Evolutionary conservation across 1,140 invertebrate species (phyloP), one percentile per base, ranked within the genome.

Genomic region (Zaprionus kolodkinae): DNA sequence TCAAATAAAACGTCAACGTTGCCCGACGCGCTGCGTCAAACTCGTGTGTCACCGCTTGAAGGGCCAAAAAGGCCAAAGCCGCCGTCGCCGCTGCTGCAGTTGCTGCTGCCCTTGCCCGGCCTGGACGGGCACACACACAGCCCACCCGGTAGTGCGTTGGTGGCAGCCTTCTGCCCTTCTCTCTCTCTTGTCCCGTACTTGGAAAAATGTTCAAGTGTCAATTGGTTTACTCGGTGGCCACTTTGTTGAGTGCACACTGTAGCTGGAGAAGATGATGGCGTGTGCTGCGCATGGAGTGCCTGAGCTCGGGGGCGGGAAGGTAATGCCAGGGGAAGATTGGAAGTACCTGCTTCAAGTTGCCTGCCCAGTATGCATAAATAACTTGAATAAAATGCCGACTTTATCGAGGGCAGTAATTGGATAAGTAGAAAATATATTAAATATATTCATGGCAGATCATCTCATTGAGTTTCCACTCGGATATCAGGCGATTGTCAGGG

Each of bases 1-100:
- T 88, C 84, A 88, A 88, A 88, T 88, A 88, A 89, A 88, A 85
- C 85, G 84, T 86, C 83, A 86, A 83, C 79, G 78, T 84, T 56
- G 65, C 72, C 75, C 48, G 56, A 61, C 59, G 38, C 59, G 21
- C 13, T 30, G 35, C 65, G 64, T 72, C 61, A 71, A 72, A 65
- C 68, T 21, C 40, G 61, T 72, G 69, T 76, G 73, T 76, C 69
- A 66, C 40, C 17, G 56, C 60, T 38, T 67, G 56, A 59, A 68
- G 65, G 71, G 65, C 72, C 45, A 72, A 66, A 72, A 72, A 52
- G 55, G 70, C 54, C 57, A 68, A 60, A 60, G 71, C 71, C 57
- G 70, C 64, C 71, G 33, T n/a, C 15, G 40, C 15, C 15, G n/a
- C 6, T 45, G 40, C 6, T 21, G 21, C 21, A 1, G 38, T n/a